Evolutionary conservation across 2,888 invertebrate species (phyloP).

Genomic region (Drosophila mercatorum): DNA sequence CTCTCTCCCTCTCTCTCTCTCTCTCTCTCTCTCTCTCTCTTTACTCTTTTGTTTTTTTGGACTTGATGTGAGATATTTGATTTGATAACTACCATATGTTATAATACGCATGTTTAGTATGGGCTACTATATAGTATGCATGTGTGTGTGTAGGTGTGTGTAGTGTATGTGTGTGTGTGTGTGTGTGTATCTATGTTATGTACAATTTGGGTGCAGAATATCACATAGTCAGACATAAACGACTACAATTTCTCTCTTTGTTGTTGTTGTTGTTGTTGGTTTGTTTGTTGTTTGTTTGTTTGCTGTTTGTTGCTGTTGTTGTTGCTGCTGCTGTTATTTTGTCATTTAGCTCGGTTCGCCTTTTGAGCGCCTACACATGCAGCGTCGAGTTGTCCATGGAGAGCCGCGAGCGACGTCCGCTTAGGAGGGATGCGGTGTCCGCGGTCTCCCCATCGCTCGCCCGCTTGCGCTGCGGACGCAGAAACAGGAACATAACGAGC

Average conservation of each 20-base stretch:
- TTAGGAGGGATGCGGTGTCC: constrained; percentile 67
- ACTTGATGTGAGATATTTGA: constrained; percentile 54
- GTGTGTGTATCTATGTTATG: constrained; percentile 49
- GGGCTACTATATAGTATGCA: constrained; percentile 19
- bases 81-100: constrained; percentile 26
- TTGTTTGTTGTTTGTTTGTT: constrained; percentile 2
- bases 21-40: constrained; percentile 25
- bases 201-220: constrained; percentile 74
- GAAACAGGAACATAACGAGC: constrained; percentile 70
- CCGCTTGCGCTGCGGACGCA: constrained; percentile 71
- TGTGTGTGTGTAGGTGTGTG: too few species aligned
- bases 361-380: constrained; percentile 53
- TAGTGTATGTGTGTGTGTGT: constrained; percentile 22
- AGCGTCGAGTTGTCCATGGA: constrained; percentile 61
- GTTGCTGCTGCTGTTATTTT: constrained; percentile 17
- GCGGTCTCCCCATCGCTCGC: constrained; percentile 42
- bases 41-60: constrained; percentile 20
- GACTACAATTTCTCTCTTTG: constrained; percentile 66
- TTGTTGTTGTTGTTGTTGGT: constrained; percentile 18
- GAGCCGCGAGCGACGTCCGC: constrained; percentile 54
- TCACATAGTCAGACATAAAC: constrained; percentile 78
- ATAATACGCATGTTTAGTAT: constrained; percentile 29
- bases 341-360: constrained; percentile 4
- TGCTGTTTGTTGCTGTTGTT: constrained; percentile 11
- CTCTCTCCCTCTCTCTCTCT: constrained; percentile 11